Conservation (phyloP, 1,140 invertebrate genomes). For the Solenopsis fugax region DNA sequence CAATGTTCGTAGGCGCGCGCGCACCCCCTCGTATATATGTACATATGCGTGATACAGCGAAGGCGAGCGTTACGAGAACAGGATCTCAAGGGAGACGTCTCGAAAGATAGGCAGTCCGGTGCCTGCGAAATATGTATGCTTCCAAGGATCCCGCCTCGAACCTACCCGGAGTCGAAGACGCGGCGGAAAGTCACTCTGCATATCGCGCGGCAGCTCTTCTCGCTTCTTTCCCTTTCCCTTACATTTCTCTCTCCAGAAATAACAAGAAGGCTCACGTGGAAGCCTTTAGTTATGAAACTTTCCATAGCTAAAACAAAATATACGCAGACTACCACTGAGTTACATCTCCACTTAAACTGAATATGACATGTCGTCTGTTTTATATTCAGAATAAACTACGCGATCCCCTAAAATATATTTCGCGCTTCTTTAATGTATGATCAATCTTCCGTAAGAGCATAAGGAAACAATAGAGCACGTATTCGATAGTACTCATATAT, state of each 20-base stretch:
- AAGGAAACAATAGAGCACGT: not conserved
- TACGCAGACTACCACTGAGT: constrained; percentile 4
- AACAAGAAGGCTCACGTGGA: constrained; percentile 50
- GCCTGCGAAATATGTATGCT: constrained; percentile 81
- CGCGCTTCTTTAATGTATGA: not conserved
- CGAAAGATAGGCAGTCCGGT: constrained; percentile 78
- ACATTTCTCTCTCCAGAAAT: constrained; percentile 37
- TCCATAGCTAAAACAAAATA: constrained; percentile 26
- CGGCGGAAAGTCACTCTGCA: constrained; percentile 68
- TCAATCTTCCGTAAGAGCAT: not conserved
- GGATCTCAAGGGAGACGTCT: constrained; percentile 77
- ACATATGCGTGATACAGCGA: constrained; percentile 57
- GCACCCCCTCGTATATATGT: constrained; percentile 18
- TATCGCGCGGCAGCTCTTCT: constrained; percentile 51
- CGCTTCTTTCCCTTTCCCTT: constrained; percentile 40
- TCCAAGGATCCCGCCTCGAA: constrained; percentile 75
- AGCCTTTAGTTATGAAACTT: constrained; percentile 53
- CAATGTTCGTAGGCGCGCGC: constrained; percentile 23
- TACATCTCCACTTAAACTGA: not conserved
- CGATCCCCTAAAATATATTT: not conserved
- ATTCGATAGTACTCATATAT: not conserved
- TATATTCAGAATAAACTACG: not conserved
- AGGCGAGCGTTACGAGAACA: constrained; percentile 76
- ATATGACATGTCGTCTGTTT: constrained; percentile 18
- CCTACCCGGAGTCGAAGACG: constrained; percentile 66